Percentiles rank a stretch among this genome's conserved stretches.
Conservation (phyloP, 1,140 invertebrate species). For the Pseudomyrmex dendroicus region DNA sequence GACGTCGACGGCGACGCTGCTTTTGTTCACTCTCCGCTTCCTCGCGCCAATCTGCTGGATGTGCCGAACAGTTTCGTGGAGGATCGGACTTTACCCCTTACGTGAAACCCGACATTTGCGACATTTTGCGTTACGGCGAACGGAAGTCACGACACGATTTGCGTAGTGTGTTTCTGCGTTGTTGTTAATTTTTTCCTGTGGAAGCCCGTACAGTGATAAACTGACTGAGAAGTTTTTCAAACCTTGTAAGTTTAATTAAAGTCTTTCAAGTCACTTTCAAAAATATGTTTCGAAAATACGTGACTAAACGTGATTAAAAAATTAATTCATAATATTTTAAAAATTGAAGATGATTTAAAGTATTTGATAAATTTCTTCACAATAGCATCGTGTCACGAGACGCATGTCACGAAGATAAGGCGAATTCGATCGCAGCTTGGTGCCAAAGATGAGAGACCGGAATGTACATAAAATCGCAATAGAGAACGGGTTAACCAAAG, state of each 20-base stretch:
- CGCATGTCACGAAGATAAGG: constrained; percentile 52
- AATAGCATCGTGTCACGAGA: constrained; percentile 52
- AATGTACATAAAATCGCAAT: constrained; percentile 72
- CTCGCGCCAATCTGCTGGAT: constrained; percentile 71
- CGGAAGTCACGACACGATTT: neutral
- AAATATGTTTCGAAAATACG: too few species aligned
- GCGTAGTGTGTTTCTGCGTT: neutral
- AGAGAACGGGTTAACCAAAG: constrained; percentile 79
- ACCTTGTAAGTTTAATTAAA: too few species aligned
- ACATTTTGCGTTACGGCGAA: neutral
- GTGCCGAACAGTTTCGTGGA: constrained; percentile 75
- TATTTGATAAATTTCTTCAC: constrained; percentile 37
- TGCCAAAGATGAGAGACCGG: constrained; percentile 82
- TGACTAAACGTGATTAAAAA: too few species aligned
- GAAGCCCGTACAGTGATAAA: neutral
- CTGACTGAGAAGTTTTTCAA: too few species aligned
- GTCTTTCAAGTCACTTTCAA: too few species aligned
- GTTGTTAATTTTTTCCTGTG: neutral
- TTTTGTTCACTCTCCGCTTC: constrained; percentile 60
- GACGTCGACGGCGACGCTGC: constrained; percentile 67
- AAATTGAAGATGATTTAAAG: too few species aligned
- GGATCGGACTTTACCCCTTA: constrained; percentile 78
- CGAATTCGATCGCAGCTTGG: constrained; percentile 73
- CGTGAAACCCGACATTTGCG: constrained; percentile 64
- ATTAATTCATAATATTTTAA: too few species aligned